phyloP scores from a whole-genome alignment of 2,113 vertebrate genomes.

The Pterophyllum scalare region DNA sequence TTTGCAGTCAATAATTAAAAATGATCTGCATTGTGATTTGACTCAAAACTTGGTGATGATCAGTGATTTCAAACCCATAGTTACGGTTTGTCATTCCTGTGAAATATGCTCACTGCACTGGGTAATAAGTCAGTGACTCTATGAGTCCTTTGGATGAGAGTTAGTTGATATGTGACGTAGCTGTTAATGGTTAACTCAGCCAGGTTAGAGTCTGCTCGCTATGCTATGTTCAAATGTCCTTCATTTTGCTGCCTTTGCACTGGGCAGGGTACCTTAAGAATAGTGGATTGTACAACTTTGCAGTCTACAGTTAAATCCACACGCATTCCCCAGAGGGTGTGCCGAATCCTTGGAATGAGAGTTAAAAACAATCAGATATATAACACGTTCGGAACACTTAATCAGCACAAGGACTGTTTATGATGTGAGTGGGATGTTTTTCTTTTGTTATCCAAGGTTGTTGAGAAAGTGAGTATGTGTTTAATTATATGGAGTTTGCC shows the following conservation, averaged over 20 bases:
- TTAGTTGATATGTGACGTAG: conserved; percentile 29
- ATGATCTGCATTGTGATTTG: neutral
- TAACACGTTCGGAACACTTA: conserved; percentile 37
- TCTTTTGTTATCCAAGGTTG: conserved; percentile 41
- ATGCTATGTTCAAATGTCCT: conserved; percentile 39
- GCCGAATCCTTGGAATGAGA: conserved; percentile 7
- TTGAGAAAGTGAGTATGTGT: conserved; percentile 24
- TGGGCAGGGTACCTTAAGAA: conserved; percentile 9
- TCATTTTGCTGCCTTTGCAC: neutral
- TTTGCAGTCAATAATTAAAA: neutral
- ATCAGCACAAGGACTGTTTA: conserved; percentile 57
- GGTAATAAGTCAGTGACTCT: conserved; percentile 61
- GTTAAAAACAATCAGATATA: conserved; percentile 44
- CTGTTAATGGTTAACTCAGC: conserved; percentile 77
- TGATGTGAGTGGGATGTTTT: conserved; percentile 68
- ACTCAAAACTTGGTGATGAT: neutral
- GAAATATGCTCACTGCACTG: conserved; percentile 33
- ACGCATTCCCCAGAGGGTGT: neutral
- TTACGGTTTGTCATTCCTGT: neutral
- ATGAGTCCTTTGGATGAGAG: conserved; percentile 9
- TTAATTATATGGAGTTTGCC: conserved; percentile 21
- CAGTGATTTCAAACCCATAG: neutral
- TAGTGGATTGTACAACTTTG: neutral
- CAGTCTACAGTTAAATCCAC: neutral
- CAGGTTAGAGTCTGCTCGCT: conserved; percentile 76